Base-by-base conservation (phyloP, 1,140 invertebrate species). In the Drosophila nasuta region DNA sequence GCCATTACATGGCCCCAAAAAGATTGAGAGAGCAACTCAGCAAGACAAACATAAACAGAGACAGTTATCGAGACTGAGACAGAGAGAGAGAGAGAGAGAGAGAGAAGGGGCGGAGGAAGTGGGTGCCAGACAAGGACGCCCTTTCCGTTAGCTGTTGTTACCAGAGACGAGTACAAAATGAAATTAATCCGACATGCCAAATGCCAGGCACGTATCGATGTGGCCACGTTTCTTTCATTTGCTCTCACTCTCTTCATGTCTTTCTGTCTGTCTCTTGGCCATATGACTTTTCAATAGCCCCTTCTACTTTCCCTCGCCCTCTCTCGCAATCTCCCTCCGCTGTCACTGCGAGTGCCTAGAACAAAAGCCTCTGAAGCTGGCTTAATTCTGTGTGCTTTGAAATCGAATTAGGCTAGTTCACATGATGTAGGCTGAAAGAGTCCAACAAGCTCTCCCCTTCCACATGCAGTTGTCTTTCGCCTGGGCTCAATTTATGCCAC, bases 171-270 rank as follows among this genome's bases (percentile, higher is more conserved):
- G 52, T 60, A 75, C 51, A 52, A 81, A 85, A 89, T 82, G 82
- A 87, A 86, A 86, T 89, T 89, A 89, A 89, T 89, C 85, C 81
- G 77, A 75, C 45, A 74, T 81, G 86, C 81, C 86, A 83, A 90
- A 89, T 89, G 81, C 85, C 75, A 81, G 66, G 85, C 85, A 89
- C 85, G 85, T 89, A 83, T 83, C 85, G 35, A 85, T 86, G 82
- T 75, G 82, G 77, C 77, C 81, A 64, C 85, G 73, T 83, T 81
- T 80, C 77, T 75, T 86, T 87, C 87, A 71, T 81, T 71, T 79
- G 45, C 60, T 70, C 35, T 25, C 20, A 48, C 28, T 75, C 20
- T 11, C 38, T 67, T 56, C 10, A 15, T 52, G 25, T 48, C 28
- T 45, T 8, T 49, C 35, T 17, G n/a, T 6, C 13, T 65, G 54